Evolutionary conservation across 2,797 vertebrate genomes (phyloP).

Genomic region (Periparus ater): DNA sequence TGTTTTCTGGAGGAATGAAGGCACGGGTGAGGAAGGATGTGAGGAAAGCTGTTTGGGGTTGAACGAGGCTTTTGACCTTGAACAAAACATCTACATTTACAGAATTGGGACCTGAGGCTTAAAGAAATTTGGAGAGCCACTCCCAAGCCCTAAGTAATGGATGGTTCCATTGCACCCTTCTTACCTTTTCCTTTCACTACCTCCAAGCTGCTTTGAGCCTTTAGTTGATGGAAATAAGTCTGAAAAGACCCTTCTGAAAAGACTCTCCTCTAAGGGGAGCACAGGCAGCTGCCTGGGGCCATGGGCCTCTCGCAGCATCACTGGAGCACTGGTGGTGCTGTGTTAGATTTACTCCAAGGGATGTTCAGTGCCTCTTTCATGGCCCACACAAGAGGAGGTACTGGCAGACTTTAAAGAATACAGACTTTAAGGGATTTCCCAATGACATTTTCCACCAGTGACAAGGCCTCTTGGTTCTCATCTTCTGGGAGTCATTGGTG

Average conservation of each 20-base stretch:
- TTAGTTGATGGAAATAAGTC: background rate
- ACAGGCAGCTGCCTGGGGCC: background rate
- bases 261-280: background rate
- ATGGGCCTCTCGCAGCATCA: background rate
- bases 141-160: background rate
- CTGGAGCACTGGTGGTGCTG: background rate
- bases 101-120: background rate
- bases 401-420: accelerated
- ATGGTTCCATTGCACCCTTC: background rate
- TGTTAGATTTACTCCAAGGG: background rate
- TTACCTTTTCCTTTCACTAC: background rate
- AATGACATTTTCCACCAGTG: background rate
- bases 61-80: background rate
- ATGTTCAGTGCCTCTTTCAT: background rate
- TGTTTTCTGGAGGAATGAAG: background rate
- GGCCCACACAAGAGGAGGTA: background rate
- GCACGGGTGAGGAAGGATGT: background rate
- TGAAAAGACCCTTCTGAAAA: background rate
- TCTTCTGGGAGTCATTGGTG: background rate
- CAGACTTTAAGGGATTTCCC: background rate
- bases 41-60: background rate
- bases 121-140: background rate
- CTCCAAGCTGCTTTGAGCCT: background rate
- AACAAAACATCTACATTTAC: background rate
- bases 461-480: background rate